Percentiles rank a stretch among this genome's conserved stretches.
These are phyloP conservation scores for Vulpes vulpes DNA, from an alignment of 2,113 vertebrate species.

Conservation along the genomic window DNA sequence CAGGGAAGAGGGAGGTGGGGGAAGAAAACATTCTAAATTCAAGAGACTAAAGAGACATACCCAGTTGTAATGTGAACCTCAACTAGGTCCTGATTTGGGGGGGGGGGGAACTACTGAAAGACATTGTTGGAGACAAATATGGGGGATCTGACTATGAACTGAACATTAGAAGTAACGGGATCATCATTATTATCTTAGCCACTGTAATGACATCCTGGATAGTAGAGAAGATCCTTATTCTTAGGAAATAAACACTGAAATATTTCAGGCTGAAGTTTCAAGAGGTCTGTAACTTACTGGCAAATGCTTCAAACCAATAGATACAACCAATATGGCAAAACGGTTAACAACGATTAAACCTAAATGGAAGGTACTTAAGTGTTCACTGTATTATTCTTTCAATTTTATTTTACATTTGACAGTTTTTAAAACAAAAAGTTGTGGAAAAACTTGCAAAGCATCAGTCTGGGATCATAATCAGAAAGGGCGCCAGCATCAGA, in stretches of 20 bases:
- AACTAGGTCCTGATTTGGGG: not conserved
- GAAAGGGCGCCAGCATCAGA: not conserved
- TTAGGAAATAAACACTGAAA: not conserved
- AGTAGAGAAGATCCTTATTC: not conserved
- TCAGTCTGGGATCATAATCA: not conserved
- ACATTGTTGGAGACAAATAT: not conserved
- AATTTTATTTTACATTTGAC: not conserved
- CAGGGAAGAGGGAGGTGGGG: no score
- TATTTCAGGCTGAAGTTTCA: not conserved
- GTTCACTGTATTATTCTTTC: not conserved
- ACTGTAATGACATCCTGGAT: not conserved
- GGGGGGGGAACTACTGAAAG: not conserved
- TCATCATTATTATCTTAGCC: not conserved
- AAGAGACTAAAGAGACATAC: not conserved
- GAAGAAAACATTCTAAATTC: conserved; percentile 3
- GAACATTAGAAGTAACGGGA: not conserved
- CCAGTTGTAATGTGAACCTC: not conserved
- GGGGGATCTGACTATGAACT: not conserved
- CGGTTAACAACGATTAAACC: not conserved
- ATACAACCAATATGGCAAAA: not conserved
- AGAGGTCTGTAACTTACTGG: not conserved
- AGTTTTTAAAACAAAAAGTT: conserved; percentile 27
- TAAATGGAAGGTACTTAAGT: not conserved
- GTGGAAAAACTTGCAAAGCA: not conserved
- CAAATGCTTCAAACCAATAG: not conserved